Evolutionary conservation across 2,113 vertebrate species (phyloP), one percentile per base, ranked within the genome.

Genomic region (Sitta europaea): DNA sequence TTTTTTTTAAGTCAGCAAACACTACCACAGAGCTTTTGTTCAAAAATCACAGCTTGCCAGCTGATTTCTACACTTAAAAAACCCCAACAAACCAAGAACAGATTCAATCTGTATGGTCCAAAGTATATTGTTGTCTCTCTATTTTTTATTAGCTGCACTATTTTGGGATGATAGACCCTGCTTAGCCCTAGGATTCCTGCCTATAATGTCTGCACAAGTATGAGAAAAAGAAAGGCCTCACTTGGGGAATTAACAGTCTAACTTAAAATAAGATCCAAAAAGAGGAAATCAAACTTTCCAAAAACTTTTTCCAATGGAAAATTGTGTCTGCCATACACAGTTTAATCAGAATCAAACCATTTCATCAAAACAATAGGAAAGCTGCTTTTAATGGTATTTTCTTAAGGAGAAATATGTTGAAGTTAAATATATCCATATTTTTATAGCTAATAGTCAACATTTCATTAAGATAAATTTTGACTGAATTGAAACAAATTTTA

Each of bases 341-440:
- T 79, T 91, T 45, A 92, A 83, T 65, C 31, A 54, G 62, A 79
- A 88, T 79, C 70, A 92, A 88, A 82, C 45, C 9, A 38, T 53
- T 87, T 87, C n/a, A 91, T 59, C 65, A 71, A 54, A 95, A 90
- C 50, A 88, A 72, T 72, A 66, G 62, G 84, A 91, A 95, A 31
- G 77, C 3, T 33, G 6, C 2, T 31, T 83, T 79, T 65, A 33
- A 67, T 38, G 65, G 31, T 22, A 72, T 75, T 91, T 93, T 78
- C 48, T 33, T 71, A 79, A 23, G 25, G 68, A 77, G 83, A 94
- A 65, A 71, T 24, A 79, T 70, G 9, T 29, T 82, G 18, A 86
- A 54, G 10, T 50, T 90, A 80, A 89, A 72, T 27, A 65, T 28
- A 28, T 6, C 29, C 20, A 58, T 1, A 0, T 31, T 91, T 92